Conservation (phyloP, 2,888 invertebrate genomes). For the Aspidiotus destructor region DNA sequence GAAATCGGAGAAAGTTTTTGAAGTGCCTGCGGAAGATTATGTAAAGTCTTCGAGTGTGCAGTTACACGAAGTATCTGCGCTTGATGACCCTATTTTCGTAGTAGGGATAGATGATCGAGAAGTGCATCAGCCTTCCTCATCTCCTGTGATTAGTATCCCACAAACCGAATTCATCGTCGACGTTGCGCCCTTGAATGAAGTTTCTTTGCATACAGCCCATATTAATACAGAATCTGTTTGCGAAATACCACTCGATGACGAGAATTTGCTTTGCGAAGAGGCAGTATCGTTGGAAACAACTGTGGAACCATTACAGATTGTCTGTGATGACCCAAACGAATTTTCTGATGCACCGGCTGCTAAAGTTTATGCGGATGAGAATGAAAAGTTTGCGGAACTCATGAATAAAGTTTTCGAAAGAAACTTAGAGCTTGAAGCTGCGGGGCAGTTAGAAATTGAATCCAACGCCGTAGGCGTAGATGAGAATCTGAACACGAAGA, state of each 20-base stretch:
- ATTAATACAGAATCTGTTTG: constrained; percentile 6
- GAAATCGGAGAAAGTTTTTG: too few species aligned
- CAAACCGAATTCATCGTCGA: background rate
- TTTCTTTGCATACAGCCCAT: background rate
- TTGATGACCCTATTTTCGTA: too few species aligned
- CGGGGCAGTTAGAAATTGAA: constrained; percentile 34
- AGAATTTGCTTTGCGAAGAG: background rate
- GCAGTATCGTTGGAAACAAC: background rate
- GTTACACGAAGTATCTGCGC: too few species aligned
- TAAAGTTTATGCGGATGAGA: constrained; percentile 18
- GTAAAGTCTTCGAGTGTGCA: too few species aligned
- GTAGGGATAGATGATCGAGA: too few species aligned
- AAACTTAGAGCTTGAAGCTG: constrained; percentile 35
- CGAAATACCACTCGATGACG: constrained; percentile 5
- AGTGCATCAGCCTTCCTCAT: too few species aligned
- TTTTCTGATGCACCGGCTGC: too few species aligned
- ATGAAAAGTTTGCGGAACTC: constrained; percentile 36
- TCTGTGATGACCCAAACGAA: background rate
- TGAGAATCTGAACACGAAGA: background rate
- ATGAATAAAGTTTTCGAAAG: constrained; percentile 37
- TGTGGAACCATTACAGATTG: background rate
- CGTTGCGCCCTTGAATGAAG: background rate
- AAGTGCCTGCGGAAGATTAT: too few species aligned
- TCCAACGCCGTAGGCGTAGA: constrained; percentile 38
- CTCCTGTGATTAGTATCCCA: too few species aligned